These are phyloP conservation scores for Plodia interpunctella DNA, from an alignment of 1,140 invertebrate genomes.

Conservation along the genomic window DNA sequence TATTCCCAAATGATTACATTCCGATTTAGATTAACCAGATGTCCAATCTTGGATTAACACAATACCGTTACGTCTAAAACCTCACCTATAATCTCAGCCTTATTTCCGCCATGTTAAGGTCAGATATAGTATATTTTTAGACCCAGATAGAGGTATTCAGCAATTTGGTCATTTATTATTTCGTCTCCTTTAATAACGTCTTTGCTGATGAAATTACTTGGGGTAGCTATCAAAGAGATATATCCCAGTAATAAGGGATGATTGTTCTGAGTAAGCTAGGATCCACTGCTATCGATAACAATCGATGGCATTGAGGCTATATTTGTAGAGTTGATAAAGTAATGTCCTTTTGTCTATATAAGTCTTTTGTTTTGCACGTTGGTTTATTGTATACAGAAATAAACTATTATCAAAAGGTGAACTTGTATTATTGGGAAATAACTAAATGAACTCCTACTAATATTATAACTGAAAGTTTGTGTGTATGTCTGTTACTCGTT, in stretches of 20 bases:
- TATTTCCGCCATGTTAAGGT: not conserved
- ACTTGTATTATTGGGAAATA: too few relatives aligned
- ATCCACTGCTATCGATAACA: slow-evolving; percentile 26
- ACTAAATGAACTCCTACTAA: too few relatives aligned
- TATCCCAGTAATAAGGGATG: slow-evolving; percentile 33
- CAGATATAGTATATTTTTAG: slow-evolving; percentile 15
- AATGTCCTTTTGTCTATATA: too few relatives aligned
- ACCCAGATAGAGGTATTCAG: slow-evolving; percentile 22
- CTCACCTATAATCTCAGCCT: not conserved
- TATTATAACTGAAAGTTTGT: too few relatives aligned
- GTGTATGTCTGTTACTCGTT: too few relatives aligned
- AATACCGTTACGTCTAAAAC: not conserved
- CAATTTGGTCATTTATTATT: slow-evolving; percentile 32
- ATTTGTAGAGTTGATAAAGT: not conserved
- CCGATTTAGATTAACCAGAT: slow-evolving; percentile 19
- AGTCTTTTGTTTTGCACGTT: too few relatives aligned
- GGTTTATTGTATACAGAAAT: too few relatives aligned
- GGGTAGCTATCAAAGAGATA: slow-evolving; percentile 30
- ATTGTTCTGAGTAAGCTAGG: slow-evolving; percentile 34
- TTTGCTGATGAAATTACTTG: slow-evolving; percentile 33
- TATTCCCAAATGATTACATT: not conserved
- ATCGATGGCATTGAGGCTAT: slow-evolving; percentile 11
- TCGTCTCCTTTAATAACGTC: slow-evolving; percentile 31
- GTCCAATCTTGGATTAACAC: slow-evolving; percentile 21
- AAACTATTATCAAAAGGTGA: too few relatives aligned